phyloP scores from a whole-genome alignment of 2,113 vertebrate species.

The Caranx ignobilis region DNA sequence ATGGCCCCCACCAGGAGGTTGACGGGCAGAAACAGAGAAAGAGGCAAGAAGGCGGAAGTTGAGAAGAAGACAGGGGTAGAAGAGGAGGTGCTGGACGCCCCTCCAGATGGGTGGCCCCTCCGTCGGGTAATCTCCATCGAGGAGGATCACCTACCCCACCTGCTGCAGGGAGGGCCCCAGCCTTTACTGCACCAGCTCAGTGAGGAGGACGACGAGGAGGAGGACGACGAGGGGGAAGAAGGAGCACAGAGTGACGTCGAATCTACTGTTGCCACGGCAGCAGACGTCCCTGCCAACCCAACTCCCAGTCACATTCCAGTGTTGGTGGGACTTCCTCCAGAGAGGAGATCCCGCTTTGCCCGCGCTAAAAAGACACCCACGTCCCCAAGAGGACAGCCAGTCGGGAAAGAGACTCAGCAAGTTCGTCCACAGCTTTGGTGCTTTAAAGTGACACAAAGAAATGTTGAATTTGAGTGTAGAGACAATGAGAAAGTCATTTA shows the following conservation, averaged over 20 bases:
- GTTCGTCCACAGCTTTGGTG: constrained; percentile 25
- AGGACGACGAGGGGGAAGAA: constrained; percentile 46
- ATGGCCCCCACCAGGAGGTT: constrained; percentile 13
- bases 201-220: constrained; percentile 80
- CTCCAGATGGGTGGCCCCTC: constrained; percentile 77
- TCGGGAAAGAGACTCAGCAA: constrained; percentile 87
- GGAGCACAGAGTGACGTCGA: constrained; percentile 58
- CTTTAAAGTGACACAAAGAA: neutral
- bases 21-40: constrained; percentile 28
- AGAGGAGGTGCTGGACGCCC: constrained; percentile 66
- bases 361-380: constrained; percentile 57
- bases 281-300: neutral
- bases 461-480: neutral
- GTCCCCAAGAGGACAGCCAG: constrained; percentile 85
- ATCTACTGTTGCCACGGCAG: constrained; percentile 10
- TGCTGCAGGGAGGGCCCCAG: constrained; percentile 83
- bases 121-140: constrained; percentile 95
- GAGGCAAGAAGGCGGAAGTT: constrained; percentile 57
- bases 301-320: neutral
- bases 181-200: constrained; percentile 82
- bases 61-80: constrained; percentile 32
- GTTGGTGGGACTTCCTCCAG: neutral
- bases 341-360: constrained; percentile 39
- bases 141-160: constrained; percentile 92
- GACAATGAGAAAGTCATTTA: neutral